Evolutionary conservation across 2,797 vertebrate genomes (phyloP).

Genomic region (Apogon hyalosoma): DNA sequence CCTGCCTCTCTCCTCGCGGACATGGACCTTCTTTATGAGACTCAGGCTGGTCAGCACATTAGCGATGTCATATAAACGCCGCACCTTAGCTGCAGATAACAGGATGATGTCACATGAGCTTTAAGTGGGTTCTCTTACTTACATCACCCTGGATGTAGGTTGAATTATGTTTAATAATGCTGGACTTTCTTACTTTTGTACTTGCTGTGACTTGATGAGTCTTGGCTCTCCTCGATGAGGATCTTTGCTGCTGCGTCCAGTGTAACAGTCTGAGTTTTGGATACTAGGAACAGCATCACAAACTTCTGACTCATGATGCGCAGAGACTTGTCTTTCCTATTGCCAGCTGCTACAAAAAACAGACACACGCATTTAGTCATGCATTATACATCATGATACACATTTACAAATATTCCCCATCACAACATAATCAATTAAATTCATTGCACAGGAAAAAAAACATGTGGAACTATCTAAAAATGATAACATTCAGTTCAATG

Average conservation of each 20-base stretch:
- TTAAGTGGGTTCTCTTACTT: neutral
- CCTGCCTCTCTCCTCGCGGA: slow-evolving; percentile 90
- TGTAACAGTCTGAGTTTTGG: slow-evolving; percentile 91
- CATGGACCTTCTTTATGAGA: slow-evolving; percentile 93
- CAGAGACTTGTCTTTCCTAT: slow-evolving; percentile 96
- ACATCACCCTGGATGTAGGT: neutral
- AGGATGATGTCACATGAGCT: neutral
- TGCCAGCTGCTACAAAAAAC: slow-evolving; percentile 80
- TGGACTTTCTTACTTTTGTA: slow-evolving; percentile 90
- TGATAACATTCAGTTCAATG: too few species aligned
- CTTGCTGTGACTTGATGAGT: slow-evolving; percentile 91
- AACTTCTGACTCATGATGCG: slow-evolving; percentile 98
- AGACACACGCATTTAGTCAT: neutral
- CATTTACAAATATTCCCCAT: too few species aligned
- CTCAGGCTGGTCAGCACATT: slow-evolving; percentile 93
- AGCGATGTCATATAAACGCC: slow-evolving; percentile 94
- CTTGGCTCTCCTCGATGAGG: slow-evolving; percentile 92
- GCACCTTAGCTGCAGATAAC: slow-evolving; percentile 88
- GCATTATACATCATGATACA: too few species aligned
- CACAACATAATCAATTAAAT: too few species aligned
- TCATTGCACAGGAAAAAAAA: too few species aligned
- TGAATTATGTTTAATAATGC: too few species aligned
- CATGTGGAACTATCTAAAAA: too few species aligned
- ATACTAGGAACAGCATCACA: slow-evolving; percentile 96
- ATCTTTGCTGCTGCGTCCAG: slow-evolving; percentile 93